Conservation (phyloP, 2,888 invertebrate genomes). For the Gortyna flavago region DNA sequence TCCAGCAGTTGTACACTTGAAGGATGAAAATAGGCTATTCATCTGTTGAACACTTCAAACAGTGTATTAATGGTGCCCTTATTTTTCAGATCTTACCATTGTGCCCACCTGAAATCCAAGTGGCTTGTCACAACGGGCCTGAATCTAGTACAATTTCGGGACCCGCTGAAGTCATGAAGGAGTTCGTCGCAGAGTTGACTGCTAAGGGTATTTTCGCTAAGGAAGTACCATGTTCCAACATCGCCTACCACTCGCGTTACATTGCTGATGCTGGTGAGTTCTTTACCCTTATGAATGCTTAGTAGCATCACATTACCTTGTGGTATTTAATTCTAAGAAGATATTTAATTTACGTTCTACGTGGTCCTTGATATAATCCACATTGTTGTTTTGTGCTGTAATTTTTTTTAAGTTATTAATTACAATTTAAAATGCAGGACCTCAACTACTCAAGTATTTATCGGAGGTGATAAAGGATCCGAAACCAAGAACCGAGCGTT, state of each 20-base stretch:
- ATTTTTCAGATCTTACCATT: conserved; percentile 70
- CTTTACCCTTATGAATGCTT: too few relatives aligned
- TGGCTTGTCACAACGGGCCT: conserved; percentile 94
- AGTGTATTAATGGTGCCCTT: too few relatives aligned
- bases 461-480: conserved; percentile 90
- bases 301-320: too few relatives aligned
- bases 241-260: conserved; percentile 96
- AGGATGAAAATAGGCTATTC: background rate
- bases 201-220: conserved; percentile 78
- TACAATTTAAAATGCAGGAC: conserved; percentile 64
- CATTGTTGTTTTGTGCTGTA: background rate
- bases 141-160: conserved; percentile 95
- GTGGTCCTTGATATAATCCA: background rate
- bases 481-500: conserved; percentile 91
- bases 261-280: conserved; percentile 91
- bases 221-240: conserved; percentile 92
- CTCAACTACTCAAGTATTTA: conserved; percentile 88
- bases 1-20: too few relatives aligned
- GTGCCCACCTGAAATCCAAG: conserved; percentile 91
- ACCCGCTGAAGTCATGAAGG: conserved; percentile 90
- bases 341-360: background rate
- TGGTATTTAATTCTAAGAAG: background rate
- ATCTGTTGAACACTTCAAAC: background rate
- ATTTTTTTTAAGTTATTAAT: background rate
- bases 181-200: conserved; percentile 88